Percentiles rank a stretch among this genome's conserved stretches.
These are phyloP conservation scores for Deilephila elpenor DNA, from an alignment of 2,888 invertebrate genomes.

Conservation along the genomic window DNA sequence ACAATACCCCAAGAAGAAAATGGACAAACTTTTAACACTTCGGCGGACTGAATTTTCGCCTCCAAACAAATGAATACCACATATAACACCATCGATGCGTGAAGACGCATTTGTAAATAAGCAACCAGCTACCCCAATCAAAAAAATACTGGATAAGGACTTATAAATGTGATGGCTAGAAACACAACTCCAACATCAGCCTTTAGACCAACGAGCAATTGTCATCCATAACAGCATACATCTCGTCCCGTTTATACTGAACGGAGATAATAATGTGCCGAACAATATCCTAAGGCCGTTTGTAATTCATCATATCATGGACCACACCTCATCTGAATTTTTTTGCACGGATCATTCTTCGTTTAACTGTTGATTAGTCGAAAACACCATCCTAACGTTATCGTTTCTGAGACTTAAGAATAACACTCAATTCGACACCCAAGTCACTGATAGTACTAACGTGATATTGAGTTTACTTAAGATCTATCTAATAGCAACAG, in stretches of 20 bases:
- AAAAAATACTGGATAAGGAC: neutral
- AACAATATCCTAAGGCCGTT: too few species aligned
- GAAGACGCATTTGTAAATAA: neutral
- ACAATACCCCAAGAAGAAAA: neutral
- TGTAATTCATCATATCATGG: neutral
- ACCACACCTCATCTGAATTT: neutral
- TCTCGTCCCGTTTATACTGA: too few species aligned
- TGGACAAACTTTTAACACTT: neutral
- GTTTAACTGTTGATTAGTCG: neutral
- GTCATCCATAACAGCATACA: too few species aligned
- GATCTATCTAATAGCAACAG: neutral
- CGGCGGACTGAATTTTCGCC: neutral
- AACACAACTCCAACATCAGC: neutral
- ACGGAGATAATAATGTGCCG: too few species aligned
- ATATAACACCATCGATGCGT: neutral
- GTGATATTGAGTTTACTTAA: neutral
- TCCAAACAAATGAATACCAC: neutral
- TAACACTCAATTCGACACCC: neutral
- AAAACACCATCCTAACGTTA: neutral
- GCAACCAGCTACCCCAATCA: slow-evolving; percentile 1
- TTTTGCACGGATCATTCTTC: neutral
- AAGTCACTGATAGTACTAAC: neutral
- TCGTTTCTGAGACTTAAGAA: too few species aligned
- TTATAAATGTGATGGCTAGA: neutral
- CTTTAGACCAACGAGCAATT: too few species aligned